A percentile compares a stretch with the other conserved stretches of the same genome.
Evolutionary conservation across 2,888 invertebrate genomes (phyloP).

Genomic region (Rapana venosa): DNA sequence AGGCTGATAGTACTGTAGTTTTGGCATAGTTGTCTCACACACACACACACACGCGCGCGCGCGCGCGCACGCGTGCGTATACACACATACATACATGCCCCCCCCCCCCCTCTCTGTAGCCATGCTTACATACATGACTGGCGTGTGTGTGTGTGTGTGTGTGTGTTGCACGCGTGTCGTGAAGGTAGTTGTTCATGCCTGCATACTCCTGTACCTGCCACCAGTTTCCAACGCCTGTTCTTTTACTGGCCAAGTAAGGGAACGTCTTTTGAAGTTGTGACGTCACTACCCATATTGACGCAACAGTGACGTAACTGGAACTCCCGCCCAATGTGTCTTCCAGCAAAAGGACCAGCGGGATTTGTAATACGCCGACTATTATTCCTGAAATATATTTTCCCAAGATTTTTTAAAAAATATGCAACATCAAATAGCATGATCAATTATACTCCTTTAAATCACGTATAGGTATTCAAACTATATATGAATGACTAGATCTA

Average conservation of each 20-base stretch:
- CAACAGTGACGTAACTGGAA: slow-evolving; percentile 68
- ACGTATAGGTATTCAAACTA: too few species aligned
- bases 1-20: too few species aligned
- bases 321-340: slow-evolving; percentile 72
- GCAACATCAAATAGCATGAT: not conserved
- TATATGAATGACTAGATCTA: too few species aligned
- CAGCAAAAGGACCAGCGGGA: slow-evolving; percentile 65
- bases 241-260: slow-evolving; percentile 63
- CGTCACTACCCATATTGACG: slow-evolving; percentile 70
- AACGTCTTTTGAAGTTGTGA: slow-evolving; percentile 59
- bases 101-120: not conserved
- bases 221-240: slow-evolving; percentile 69
- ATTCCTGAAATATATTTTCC: slow-evolving; percentile 56
- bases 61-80: too few species aligned
- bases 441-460: not conserved
- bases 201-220: slow-evolving; percentile 50
- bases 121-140: not conserved
- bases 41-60: too few species aligned
- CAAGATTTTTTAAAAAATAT: not conserved
- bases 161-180: not conserved
- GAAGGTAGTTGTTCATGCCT: not conserved
- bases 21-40: too few species aligned
- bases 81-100: not conserved
- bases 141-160: not conserved
- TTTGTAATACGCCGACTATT: slow-evolving; percentile 68